A percentile compares a stretch with the other conserved stretches of the same genome.
Evolutionary conservation across 2,113 vertebrate genomes (phyloP).

Genomic region (Crotalus viridis): DNA sequence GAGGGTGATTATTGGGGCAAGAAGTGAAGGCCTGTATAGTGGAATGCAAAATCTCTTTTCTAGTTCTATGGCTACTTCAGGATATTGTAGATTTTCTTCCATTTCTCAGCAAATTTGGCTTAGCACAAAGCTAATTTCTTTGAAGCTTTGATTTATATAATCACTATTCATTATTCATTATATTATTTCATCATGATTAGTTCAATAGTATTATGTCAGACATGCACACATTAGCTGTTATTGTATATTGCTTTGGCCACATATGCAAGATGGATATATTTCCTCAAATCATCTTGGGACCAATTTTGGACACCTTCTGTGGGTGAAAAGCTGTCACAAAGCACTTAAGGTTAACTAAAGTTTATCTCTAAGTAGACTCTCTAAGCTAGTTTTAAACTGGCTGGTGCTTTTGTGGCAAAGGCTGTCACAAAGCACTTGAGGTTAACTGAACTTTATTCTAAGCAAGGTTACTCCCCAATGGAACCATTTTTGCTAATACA

Average conservation of each 20-base stretch:
- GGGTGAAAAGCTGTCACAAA: not conserved
- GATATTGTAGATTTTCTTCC: not conserved
- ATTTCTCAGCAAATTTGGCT: not conserved
- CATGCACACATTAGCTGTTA: not conserved
- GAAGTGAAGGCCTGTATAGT: not conserved
- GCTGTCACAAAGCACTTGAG: not conserved
- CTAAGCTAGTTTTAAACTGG: not conserved
- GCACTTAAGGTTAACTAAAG: not conserved
- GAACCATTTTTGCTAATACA: not conserved
- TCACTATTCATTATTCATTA: not conserved
- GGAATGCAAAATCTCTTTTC: not conserved
- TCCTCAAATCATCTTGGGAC: not conserved
- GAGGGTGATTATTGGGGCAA: not conserved
- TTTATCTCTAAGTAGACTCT: not conserved
- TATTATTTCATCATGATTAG: not conserved
- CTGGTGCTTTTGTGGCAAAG: not conserved
- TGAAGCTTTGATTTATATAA: not conserved
- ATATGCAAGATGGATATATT: not conserved
- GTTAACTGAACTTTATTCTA: not conserved
- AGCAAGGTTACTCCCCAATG: not conserved
- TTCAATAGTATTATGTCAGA: not conserved
- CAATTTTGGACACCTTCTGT: not conserved
- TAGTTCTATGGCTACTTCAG: not conserved
- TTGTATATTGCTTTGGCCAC: not conserved
- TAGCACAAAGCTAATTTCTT: not conserved